These are phyloP conservation scores for Erebia ligea DNA, from an alignment of 2,888 invertebrate species.

Conservation along the genomic window DNA sequence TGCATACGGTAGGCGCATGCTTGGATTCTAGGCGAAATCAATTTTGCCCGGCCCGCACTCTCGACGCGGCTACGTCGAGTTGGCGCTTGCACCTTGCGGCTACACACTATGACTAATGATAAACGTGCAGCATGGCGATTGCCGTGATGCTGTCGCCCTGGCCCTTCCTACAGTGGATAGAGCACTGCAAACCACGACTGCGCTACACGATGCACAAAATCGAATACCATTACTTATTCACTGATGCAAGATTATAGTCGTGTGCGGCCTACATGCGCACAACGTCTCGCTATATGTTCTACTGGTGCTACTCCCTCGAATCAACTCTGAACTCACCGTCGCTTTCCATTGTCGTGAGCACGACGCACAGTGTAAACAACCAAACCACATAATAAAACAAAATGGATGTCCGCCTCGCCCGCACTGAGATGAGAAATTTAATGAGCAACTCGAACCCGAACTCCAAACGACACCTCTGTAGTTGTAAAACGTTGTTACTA, in stretches of 20 bases:
- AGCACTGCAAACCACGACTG: constrained; percentile 56
- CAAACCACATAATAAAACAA: constrained; percentile 80
- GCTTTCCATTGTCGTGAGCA: constrained; percentile 75
- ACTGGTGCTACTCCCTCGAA: constrained; percentile 46
- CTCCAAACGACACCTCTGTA: constrained; percentile 57
- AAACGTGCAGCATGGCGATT: neutral
- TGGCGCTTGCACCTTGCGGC: constrained; percentile 34
- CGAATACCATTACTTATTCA: constrained; percentile 76
- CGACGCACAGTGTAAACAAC: constrained; percentile 76
- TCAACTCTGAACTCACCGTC: constrained; percentile 76
- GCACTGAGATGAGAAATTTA: constrained; percentile 76
- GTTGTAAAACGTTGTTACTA: constrained; percentile 83
- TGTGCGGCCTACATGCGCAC: constrained; percentile 77
- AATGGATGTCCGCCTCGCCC: constrained; percentile 78
- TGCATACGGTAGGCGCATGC: constrained; percentile 70
- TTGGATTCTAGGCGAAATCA: constrained; percentile 69
- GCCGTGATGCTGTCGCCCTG: constrained; percentile 32
- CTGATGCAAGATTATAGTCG: constrained; percentile 75
- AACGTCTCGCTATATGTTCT: constrained; percentile 53
- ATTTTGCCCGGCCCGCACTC: constrained; percentile 51
- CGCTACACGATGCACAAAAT: constrained; percentile 75
- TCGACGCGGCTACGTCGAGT: constrained; percentile 34
- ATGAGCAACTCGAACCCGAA: constrained; percentile 62
- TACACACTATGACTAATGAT: constrained; percentile 39
- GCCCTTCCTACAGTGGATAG: constrained; percentile 33